Conservation (phyloP, 2,888 invertebrate genomes). For the Anthophora plumipes region DNA sequence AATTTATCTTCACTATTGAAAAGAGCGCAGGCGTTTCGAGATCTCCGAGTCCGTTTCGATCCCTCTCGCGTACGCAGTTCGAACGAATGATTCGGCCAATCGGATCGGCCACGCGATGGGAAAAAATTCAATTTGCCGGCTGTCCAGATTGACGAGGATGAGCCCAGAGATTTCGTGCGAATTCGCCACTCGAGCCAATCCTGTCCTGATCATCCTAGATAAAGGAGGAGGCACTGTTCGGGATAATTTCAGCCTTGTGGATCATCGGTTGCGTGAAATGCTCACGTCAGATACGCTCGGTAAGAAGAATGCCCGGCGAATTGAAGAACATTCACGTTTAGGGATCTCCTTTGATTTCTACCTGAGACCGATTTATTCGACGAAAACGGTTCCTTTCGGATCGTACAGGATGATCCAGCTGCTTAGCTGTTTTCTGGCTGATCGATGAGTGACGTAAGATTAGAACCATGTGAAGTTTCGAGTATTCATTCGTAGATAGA, state of each 20-base stretch:
- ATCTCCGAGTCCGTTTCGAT: slow-evolving; percentile 21
- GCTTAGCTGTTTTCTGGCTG: not conserved
- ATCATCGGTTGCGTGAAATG: slow-evolving; percentile 21
- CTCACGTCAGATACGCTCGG: slow-evolving; percentile 45
- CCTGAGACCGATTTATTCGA: not conserved
- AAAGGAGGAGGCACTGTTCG: slow-evolving; percentile 47
- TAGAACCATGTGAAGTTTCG: no score
- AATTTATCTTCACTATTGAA: not conserved
- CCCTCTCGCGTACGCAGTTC: slow-evolving; percentile 6
- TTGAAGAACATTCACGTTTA: not conserved
- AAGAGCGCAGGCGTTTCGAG: not conserved
- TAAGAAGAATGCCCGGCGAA: slow-evolving; percentile 12
- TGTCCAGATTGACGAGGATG: slow-evolving; percentile 74
- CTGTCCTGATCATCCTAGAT: slow-evolving; percentile 67
- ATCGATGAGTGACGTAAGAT: not conserved
- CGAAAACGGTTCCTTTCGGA: slow-evolving; percentile 28
- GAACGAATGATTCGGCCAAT: slow-evolving; percentile 55
- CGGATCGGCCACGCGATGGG: slow-evolving; percentile 13
- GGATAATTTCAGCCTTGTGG: slow-evolving; percentile 62
- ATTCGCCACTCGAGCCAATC: slow-evolving; percentile 42
- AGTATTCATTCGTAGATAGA: no score
- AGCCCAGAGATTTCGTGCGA: slow-evolving; percentile 47
- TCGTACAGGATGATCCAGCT: not conserved
- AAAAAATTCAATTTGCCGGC: slow-evolving; percentile 78
- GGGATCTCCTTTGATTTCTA: slow-evolving; percentile 18